A percentile compares a stretch with the other conserved stretches of the same genome.
Conservation (phyloP, 2,888 invertebrate species). For the Brachypalpus laphriformis region DNA sequence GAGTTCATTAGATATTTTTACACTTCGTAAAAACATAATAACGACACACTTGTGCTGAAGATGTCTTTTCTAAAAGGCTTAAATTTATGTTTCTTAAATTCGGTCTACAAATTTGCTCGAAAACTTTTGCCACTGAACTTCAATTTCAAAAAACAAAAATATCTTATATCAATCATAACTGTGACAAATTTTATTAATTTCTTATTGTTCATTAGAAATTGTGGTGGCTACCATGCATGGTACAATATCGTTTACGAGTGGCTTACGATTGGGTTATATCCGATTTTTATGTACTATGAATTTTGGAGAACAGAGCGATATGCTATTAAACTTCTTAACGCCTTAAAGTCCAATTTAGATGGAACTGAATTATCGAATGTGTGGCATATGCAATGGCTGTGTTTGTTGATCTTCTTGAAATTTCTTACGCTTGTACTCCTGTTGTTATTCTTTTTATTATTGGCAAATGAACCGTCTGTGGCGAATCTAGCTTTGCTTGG, state of each 20-base stretch:
- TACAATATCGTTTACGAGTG: not conserved
- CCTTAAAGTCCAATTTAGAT: not conserved
- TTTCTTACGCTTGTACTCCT: not conserved
- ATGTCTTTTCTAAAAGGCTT: not conserved
- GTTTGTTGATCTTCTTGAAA: not conserved
- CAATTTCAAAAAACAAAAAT: not conserved
- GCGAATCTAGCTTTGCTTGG: not conserved
- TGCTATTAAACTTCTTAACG: not conserved
- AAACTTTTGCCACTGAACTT: not conserved
- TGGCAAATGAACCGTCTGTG: not conserved
- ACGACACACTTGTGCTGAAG: too few species aligned
- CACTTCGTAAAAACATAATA: too few species aligned
- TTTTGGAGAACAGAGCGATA: not conserved
- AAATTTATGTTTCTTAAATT: not conserved
- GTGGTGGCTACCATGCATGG: not conserved
- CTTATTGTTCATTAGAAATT: not conserved
- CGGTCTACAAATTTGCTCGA: not conserved
- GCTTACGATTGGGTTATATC: not conserved
- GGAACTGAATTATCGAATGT: not conserved
- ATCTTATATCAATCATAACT: not conserved
- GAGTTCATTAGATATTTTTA: too few species aligned
- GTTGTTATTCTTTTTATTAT: not conserved
- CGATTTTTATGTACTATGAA: not conserved
- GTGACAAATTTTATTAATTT: not conserved
- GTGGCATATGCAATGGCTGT: not conserved